Percentiles rank a stretch among this genome's conserved stretches.
phyloP scores from a whole-genome alignment of 2,113 vertebrate genomes.

The Sphyrna mokarran region DNA sequence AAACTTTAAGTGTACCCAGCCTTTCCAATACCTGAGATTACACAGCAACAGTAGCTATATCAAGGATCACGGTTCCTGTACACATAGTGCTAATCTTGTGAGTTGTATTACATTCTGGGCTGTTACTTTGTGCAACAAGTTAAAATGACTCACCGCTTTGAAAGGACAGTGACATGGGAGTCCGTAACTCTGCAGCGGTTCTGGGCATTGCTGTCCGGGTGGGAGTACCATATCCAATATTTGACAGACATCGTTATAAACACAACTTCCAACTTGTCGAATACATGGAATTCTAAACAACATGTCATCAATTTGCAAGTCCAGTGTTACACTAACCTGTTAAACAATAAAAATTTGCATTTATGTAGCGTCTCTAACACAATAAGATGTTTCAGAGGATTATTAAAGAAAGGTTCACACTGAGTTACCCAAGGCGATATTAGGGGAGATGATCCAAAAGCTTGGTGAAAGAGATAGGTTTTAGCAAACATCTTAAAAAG shows the following conservation, averaged over 20 bases:
- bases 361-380: background rate
- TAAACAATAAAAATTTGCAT: background rate
- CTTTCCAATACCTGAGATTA: background rate
- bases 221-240: constrained; percentile 61
- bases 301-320: constrained; percentile 74
- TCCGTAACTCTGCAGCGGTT: constrained; percentile 75
- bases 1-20: no score
- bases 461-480: background rate
- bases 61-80: background rate
- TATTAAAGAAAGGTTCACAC: background rate
- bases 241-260: constrained; percentile 62
- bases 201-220: constrained; percentile 73
- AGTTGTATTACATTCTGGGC: background rate
- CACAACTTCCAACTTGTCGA: constrained; percentile 78
- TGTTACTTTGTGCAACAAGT: background rate
- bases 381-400: background rate
- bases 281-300: constrained; percentile 86
- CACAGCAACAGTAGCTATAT: background rate
- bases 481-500: background rate
- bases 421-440: background rate
- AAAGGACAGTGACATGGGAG: constrained; percentile 92
- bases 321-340: constrained; percentile 65
- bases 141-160: constrained; percentile 63
- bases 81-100: background rate
- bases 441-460: background rate